Evolutionary conservation across 1,140 invertebrate genomes (phyloP).

Genomic region (Paraescarpia echinospica): DNA sequence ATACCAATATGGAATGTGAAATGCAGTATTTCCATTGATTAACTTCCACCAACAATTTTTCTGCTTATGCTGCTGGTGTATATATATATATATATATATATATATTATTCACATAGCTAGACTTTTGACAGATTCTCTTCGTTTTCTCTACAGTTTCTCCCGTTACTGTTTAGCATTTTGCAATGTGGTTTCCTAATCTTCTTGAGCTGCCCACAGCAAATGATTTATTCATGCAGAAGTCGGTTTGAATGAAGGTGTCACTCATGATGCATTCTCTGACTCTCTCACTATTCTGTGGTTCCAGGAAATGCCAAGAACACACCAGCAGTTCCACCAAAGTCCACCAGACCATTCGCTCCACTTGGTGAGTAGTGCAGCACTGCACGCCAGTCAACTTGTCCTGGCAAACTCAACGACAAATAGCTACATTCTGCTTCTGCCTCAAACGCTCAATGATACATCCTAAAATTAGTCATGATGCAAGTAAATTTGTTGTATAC

Average conservation of each 20-base stretch:
- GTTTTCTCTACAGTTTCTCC: not conserved
- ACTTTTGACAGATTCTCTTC: not conserved
- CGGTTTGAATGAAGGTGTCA: not conserved
- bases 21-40: not conserved
- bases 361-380: slow-evolving; percentile 35
- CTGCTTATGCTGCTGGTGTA: not conserved
- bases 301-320: slow-evolving; percentile 11
- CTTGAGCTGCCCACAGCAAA: not conserved
- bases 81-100: not conserved
- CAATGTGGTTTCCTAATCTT: not conserved
- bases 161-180: not conserved
- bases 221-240: not conserved
- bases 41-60: not conserved
- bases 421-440: too few relatives aligned
- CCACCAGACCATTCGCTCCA: slow-evolving; percentile 53
- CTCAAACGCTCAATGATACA: too few relatives aligned
- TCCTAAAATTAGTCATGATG: too few relatives aligned
- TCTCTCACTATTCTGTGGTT: not conserved
- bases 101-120: not conserved
- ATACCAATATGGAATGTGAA: not conserved
- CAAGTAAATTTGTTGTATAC: too few relatives aligned
- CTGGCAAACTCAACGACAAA: too few relatives aligned
- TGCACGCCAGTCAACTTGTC: too few relatives aligned
- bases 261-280: not conserved
- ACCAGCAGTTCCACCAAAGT: slow-evolving; percentile 20